A percentile compares a stretch with the other conserved stretches of the same genome.
These are phyloP conservation scores for Echeneis naucrates DNA, from an alignment of 2,797 vertebrate genomes.

Conservation along the genomic window DNA sequence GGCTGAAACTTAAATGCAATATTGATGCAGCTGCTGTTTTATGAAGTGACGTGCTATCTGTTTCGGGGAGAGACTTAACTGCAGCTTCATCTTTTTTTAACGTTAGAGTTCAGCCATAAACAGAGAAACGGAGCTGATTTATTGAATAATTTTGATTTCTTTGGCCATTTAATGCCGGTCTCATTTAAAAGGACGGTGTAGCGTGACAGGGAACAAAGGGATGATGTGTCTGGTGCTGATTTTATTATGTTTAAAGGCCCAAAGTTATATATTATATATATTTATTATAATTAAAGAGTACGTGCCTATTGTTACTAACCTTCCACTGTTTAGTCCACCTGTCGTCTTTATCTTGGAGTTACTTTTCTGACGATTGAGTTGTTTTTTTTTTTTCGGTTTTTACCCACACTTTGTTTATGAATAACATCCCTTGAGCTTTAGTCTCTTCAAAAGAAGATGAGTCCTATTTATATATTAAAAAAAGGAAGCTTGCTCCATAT, in stretches of 20 bases:
- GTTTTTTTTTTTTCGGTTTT: conserved; percentile 30
- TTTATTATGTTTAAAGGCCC: conserved; percentile 19
- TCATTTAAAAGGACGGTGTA: no score
- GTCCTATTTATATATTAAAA: conserved; percentile 36
- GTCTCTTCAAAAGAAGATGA: conserved; percentile 26
- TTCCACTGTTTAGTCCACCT: neutral
- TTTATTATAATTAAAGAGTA: accelerated
- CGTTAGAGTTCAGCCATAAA: neutral
- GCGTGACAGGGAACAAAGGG: no score
- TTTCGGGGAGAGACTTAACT: neutral
- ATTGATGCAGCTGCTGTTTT: conserved; percentile 20
- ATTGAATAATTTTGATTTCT: no score
- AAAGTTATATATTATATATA: no score
- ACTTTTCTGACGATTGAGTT: conserved; percentile 15
- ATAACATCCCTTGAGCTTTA: conserved; percentile 23
- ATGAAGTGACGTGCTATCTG: neutral
- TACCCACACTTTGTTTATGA: neutral
- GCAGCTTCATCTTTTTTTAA: neutral
- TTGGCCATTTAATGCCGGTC: no score
- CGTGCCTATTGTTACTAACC: conserved; percentile 6
- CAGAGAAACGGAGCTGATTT: neutral
- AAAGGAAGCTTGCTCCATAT: conserved; percentile 27
- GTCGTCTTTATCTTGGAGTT: conserved; percentile 2
- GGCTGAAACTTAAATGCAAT: conserved; percentile 11
- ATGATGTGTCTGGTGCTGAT: no score